phyloP scores from a whole-genome alignment of 2,113 vertebrate genomes.

The Probosciger aterrimus region DNA sequence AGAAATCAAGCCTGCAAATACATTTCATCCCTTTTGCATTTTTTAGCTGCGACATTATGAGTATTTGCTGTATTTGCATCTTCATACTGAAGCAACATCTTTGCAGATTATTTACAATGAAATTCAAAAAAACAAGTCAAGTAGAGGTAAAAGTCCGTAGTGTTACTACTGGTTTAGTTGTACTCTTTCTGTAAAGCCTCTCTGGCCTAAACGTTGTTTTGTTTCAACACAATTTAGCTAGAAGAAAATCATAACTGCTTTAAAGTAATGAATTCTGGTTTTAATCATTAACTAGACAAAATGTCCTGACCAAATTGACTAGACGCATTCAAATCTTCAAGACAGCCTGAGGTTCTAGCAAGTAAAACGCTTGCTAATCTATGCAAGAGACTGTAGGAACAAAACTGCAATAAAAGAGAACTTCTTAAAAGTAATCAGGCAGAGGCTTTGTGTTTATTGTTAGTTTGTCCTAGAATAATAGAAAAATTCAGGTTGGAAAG shows the following conservation, averaged over 20 bases:
- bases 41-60: background rate
- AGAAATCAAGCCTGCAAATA: background rate
- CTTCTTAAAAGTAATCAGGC: background rate
- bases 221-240: background rate
- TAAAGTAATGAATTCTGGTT: background rate
- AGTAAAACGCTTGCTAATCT: background rate
- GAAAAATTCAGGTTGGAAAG: background rate
- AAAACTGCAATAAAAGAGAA: background rate
- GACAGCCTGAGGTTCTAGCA: background rate
- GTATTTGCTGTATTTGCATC: background rate
- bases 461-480: background rate
- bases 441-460: background rate
- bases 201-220: background rate
- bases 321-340: background rate
- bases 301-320: background rate
- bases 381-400: background rate
- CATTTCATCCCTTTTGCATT: background rate
- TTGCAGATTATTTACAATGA: background rate
- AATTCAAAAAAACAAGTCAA: background rate
- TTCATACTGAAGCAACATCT: background rate
- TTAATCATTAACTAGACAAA: background rate
- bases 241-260: background rate
- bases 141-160: background rate
- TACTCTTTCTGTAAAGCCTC: background rate
- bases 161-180: background rate